Percentiles rank a stretch among this genome's conserved stretches.
Evolutionary conservation across 2,113 vertebrate genomes (phyloP).

Genomic region (Psettodes erumei): DNA sequence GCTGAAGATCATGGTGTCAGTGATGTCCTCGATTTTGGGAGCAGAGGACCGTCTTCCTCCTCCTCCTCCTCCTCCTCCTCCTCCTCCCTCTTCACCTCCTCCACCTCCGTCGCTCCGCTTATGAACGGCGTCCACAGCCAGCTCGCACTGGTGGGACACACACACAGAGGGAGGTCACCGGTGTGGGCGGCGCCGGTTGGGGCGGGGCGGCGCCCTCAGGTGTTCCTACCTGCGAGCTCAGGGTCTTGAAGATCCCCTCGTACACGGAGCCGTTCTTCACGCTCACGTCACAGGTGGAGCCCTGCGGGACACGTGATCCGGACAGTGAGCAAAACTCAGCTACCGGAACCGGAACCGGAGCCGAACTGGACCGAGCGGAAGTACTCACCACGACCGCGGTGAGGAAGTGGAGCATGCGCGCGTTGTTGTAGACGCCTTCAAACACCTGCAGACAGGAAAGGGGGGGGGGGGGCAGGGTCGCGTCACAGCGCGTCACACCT

Average conservation of each 20-base stretch:
- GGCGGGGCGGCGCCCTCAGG: too few species aligned
- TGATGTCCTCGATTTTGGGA: slow-evolving; percentile 89
- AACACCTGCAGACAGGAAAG: slow-evolving; percentile 77
- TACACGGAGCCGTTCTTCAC: slow-evolving; percentile 88
- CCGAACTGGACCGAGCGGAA: neutral
- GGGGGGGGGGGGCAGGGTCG: too few species aligned
- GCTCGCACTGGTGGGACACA: slow-evolving; percentile 82
- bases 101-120: slow-evolving; percentile 80
- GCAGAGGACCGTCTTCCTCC: slow-evolving; percentile 59
- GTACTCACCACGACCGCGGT: slow-evolving; percentile 88
- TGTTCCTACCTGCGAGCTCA: slow-evolving; percentile 87
- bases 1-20: slow-evolving; percentile 91
- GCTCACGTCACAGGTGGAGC: slow-evolving; percentile 88
- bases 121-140: slow-evolving; percentile 90
- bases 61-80: slow-evolving; percentile 71
- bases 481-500: too few species aligned
- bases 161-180: neutral
- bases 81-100: slow-evolving; percentile 68
- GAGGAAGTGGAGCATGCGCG: slow-evolving; percentile 88
- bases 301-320: slow-evolving; percentile 81
- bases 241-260: slow-evolving; percentile 90
- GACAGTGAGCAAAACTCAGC: neutral
- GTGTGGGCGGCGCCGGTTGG: too few species aligned
- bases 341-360: neutral
- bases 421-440: slow-evolving; percentile 89